Conservation (phyloP, 2,888 invertebrate species). For the Eucera pruinosa region DNA sequence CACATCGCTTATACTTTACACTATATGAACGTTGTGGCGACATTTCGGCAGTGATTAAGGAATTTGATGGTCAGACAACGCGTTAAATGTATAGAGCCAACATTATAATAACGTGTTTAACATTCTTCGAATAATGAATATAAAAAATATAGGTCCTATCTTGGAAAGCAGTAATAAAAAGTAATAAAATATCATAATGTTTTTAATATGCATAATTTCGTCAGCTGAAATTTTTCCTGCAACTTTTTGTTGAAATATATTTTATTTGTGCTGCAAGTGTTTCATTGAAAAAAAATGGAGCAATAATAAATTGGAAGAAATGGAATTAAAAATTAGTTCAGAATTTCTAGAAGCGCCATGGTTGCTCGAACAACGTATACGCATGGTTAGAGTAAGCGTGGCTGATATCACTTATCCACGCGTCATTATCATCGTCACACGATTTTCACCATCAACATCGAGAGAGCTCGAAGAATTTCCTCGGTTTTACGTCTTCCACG, state of each 20-base stretch:
- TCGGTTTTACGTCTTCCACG: slow-evolving; percentile 27
- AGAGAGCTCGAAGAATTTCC: slow-evolving; percentile 25
- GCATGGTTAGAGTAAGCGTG: slow-evolving; percentile 60
- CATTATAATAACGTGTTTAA: background rate
- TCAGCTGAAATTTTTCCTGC: background rate
- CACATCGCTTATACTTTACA: background rate
- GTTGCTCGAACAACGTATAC: slow-evolving; percentile 17
- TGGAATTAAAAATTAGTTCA: background rate
- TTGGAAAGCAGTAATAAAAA: no score
- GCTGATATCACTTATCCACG: slow-evolving; percentile 56
- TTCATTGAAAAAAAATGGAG: no score
- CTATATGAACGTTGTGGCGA: background rate
- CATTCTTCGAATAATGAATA: background rate
- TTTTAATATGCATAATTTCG: background rate
- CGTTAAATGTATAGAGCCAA: background rate
- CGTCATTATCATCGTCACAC: slow-evolving; percentile 52
- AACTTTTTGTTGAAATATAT: background rate
- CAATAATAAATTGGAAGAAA: background rate
- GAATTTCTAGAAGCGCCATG: slow-evolving; percentile 29
- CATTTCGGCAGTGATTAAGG: slow-evolving; percentile 18
- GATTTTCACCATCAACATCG: slow-evolving; percentile 48
- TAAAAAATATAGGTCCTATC: background rate
- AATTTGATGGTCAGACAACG: slow-evolving; percentile 26
- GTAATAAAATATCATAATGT: background rate
- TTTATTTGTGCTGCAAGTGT: no score